These are phyloP conservation scores for Lycophotia porphyrea DNA, from an alignment of 2,888 invertebrate species.

Conservation along the genomic window DNA sequence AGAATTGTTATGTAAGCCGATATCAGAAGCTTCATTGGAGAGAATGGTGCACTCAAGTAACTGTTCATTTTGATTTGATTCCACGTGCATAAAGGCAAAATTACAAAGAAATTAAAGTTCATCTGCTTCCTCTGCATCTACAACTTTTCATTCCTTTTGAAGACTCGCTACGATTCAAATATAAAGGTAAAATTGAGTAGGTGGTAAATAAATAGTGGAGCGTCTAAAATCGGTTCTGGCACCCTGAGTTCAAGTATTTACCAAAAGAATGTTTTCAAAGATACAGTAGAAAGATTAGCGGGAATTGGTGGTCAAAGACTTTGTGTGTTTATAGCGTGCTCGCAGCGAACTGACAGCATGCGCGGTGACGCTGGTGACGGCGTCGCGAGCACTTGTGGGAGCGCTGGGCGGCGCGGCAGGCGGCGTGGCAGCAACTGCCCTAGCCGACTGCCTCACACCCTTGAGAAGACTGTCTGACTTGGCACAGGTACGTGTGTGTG, in stretches of 20 bases:
- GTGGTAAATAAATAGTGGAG: not conserved
- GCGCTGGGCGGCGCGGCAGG: slow-evolving; percentile 95
- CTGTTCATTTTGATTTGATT: not conserved
- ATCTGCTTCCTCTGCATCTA: not conserved
- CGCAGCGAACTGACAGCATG: slow-evolving; percentile 95
- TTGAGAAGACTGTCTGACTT: slow-evolving; percentile 93
- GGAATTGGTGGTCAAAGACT: not conserved
- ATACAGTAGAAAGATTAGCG: not conserved
- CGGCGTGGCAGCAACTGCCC: slow-evolving; percentile 91
- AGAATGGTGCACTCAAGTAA: not conserved
- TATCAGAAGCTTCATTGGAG: not conserved
- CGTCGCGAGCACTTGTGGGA: slow-evolving; percentile 95
- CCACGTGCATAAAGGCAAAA: not conserved
- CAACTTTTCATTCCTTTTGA: not conserved
- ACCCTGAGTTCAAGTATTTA: not conserved
- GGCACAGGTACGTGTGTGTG: slow-evolving; percentile 87
- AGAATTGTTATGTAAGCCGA: not conserved
- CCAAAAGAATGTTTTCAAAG: not conserved
- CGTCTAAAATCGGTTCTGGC: not conserved
- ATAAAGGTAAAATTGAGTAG: not conserved
- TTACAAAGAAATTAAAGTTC: not conserved
- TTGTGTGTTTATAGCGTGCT: slow-evolving; percentile 87
- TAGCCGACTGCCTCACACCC: slow-evolving; percentile 94
- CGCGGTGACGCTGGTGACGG: slow-evolving; percentile 95
- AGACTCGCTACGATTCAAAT: not conserved